Evolutionary conservation across 64 coral and sea anemone genomes (phyloP).

Genomic region (Trachythela sp.): DNA sequence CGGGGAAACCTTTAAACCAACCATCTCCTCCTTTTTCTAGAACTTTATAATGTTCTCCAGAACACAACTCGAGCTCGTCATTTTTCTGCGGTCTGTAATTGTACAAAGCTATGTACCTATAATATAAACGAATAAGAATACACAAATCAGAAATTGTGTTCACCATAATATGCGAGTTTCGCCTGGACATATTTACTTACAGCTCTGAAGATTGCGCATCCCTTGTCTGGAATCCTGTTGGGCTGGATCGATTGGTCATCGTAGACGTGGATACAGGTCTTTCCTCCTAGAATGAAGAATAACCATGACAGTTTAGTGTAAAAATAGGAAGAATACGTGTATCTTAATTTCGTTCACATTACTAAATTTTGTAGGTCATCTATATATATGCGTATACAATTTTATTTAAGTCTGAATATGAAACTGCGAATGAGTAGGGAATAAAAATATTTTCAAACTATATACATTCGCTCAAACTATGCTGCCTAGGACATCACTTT

Average conservation of each 20-base stretch:
- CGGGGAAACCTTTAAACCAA: conserved; percentile 13
- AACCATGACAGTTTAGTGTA: not conserved
- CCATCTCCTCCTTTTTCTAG: conserved; percentile 1
- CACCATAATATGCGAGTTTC: not conserved
- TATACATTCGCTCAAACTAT: too few species aligned
- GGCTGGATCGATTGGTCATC: not conserved
- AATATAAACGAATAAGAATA: not conserved
- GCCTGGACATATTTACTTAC: not conserved
- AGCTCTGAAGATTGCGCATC: not conserved
- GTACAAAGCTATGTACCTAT: conserved; percentile 18
- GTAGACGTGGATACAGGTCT: not conserved
- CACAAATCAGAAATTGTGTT: not conserved
- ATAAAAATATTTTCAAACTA: too few species aligned
- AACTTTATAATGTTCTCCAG: conserved; percentile 24
- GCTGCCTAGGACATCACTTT: not conserved
- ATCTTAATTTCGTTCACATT: not conserved
- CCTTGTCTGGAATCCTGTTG: not conserved
- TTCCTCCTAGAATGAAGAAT: not conserved
- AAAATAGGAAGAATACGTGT: not conserved
- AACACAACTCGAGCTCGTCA: conserved; percentile 10
- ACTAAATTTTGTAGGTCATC: too few species aligned
- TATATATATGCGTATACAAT: too few species aligned
- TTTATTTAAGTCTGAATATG: too few species aligned
- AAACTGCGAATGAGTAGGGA: too few species aligned
- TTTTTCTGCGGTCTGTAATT: conserved; percentile 20